phyloP scores from a whole-genome alignment of 2,888 invertebrate genomes.

The Drosophila parthenogenetica region DNA sequence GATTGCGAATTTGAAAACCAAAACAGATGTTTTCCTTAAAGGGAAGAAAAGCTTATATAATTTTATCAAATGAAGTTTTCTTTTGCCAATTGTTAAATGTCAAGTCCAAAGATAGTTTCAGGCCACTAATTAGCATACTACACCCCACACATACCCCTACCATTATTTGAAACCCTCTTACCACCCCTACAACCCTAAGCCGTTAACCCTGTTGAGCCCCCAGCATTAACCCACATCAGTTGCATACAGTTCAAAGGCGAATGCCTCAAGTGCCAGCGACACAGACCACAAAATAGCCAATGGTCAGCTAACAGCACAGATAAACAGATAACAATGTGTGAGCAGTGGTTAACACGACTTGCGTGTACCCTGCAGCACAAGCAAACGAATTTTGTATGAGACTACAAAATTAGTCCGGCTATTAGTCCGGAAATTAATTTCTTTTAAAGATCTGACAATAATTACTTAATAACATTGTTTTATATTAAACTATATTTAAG shows the following conservation, averaged over 20 bases:
- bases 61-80: not conserved
- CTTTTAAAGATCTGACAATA: no score
- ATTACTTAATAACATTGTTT: no score
- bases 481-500: no score
- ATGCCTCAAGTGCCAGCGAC: slow-evolving; percentile 49
- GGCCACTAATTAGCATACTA: slow-evolving; percentile 54
- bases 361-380: slow-evolving; percentile 31
- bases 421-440: no score
- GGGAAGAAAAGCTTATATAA: not conserved
- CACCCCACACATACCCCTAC: not conserved
- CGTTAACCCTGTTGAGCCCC: not conserved
- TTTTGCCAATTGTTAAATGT: slow-evolving; percentile 19
- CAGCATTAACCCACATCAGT: slow-evolving; percentile 66
- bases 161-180: not conserved
- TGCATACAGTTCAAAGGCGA: slow-evolving; percentile 69
- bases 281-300: slow-evolving; percentile 62
- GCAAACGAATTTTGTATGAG: no score
- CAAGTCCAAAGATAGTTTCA: slow-evolving; percentile 43
- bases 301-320: slow-evolving; percentile 58
- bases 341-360: slow-evolving; percentile 12
- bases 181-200: not conserved
- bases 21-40: slow-evolving; percentile 13
- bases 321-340: slow-evolving; percentile 26
- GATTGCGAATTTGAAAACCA: slow-evolving; percentile 31
- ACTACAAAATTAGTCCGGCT: no score